These are phyloP conservation scores for Arctopsyche grandis DNA, from an alignment of 1,140 invertebrate genomes.

Conservation along the genomic window DNA sequence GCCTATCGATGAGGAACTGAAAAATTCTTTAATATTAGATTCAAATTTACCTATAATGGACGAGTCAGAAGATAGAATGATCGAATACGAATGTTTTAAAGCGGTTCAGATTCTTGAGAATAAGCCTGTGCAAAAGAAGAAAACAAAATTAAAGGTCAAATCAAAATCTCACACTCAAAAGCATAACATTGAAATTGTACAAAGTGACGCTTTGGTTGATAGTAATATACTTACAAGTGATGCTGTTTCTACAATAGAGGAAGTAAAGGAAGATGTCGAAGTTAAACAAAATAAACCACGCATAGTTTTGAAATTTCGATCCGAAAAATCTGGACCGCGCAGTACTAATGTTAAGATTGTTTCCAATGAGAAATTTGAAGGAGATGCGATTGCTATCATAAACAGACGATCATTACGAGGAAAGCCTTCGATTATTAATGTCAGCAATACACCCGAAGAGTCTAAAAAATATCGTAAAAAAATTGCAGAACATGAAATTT, in stretches of 20 bases:
- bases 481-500: conserved; percentile 52
- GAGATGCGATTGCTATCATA: conserved; percentile 42
- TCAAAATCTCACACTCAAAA: neutral
- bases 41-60: too few species aligned
- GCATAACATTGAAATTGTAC: neutral
- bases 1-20: neutral
- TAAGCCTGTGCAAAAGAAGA: neutral
- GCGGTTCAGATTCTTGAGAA: neutral
- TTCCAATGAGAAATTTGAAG: conserved; percentile 60
- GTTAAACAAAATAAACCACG: conserved; percentile 56
- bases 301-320: conserved; percentile 65
- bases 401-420: conserved; percentile 14
- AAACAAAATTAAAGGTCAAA: neutral
- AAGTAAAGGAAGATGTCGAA: neutral
- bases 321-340: conserved; percentile 63
- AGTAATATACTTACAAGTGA: neutral
- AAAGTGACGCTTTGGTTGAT: neutral
- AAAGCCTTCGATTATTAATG: conserved; percentile 28
- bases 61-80: too few species aligned
- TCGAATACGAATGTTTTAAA: neutral
- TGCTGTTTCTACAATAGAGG: neutral
- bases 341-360: conserved; percentile 65
- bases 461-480: conserved; percentile 30
- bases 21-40: too few species aligned
- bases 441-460: conserved; percentile 54